phyloP scores from a whole-genome alignment of 2,888 invertebrate species.

The Acanthoscelides obtectus region DNA sequence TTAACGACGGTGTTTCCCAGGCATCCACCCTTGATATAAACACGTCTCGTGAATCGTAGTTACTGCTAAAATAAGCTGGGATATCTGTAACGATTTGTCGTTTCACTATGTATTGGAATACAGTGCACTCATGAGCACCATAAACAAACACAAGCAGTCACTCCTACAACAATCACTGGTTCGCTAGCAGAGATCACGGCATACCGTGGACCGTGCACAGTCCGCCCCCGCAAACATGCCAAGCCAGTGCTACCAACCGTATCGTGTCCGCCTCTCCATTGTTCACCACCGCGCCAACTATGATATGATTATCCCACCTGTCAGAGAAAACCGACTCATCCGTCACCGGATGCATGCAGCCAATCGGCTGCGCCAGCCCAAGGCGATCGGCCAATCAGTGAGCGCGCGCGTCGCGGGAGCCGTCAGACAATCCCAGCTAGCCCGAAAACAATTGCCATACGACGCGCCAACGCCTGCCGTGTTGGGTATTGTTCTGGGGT shows the following conservation, averaged over 20 bases:
- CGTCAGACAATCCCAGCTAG: constrained; percentile 24
- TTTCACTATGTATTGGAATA: too few relatives aligned
- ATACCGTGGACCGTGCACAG: background rate
- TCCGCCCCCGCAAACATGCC: background rate
- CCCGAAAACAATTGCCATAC: background rate
- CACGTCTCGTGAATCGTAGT: too few relatives aligned
- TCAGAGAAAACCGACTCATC: constrained; percentile 28
- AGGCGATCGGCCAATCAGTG: constrained; percentile 39
- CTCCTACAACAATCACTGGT: background rate
- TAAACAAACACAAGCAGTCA: too few relatives aligned
- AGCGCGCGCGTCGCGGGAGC: constrained; percentile 45
- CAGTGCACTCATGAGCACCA: too few relatives aligned
- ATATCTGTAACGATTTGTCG: too few relatives aligned
- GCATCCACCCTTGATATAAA: too few relatives aligned
- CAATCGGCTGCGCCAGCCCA: constrained; percentile 28
- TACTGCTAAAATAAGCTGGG: too few relatives aligned
- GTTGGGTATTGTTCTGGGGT: background rate
- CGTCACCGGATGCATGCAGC: constrained; percentile 21
- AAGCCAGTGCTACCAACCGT: background rate
- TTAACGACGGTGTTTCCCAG: too few relatives aligned
- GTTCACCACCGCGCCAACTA: constrained; percentile 25
- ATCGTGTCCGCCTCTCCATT: constrained; percentile 38
- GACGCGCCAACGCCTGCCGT: background rate
- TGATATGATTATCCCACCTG: constrained; percentile 44
- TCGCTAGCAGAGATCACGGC: background rate